Base-by-base conservation (phyloP, 2,797 vertebrate species). In the Smutsia temminckii region DNA sequence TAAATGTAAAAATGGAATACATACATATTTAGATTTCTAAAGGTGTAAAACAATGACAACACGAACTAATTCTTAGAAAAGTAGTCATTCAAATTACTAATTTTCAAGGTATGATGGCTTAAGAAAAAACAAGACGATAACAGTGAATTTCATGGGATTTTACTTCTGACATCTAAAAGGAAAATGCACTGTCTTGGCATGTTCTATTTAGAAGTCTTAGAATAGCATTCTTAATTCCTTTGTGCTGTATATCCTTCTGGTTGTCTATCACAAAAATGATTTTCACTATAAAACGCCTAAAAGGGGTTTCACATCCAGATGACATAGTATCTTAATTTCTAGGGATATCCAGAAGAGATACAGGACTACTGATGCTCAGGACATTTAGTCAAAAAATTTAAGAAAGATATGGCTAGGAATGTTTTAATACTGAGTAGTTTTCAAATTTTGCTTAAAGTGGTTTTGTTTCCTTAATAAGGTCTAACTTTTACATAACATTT, bases 31-130 rank as follows among this genome's bases (percentile, higher is more conserved):
- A 91, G 21, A 51, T 75, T 57, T 96, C 89, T 17, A 90, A 16
- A 81, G 32, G 66, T n/a, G 1, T 93, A 83, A 96, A 93, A 94
- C 18, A 51, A 90, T 37, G 23, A 94, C 96, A 94, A 64, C 6
- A 91, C 75, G n/a, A 92, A 96, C 27, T 89, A 94, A 92, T 90
- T 92, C 64, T 95, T 59, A 51, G 53, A 95, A 86, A 93, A 93
- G 37, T 64, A 85, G n/a, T 93, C 72, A 91, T 77, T 92, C 46
- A 68, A 83, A 80, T 89, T 53, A 91, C 29, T 88, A 75, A 80
- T 49, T 91, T 84, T 95, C 84, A 93, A 93, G 57, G 42, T 84
- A 94, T 27, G 21, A 89, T 61, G 42, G 20, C 61, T 94, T 83
- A 88, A 94, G n/a, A 77, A 91, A 89, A 92, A 87, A 66, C 11